Evolutionary conservation across 2,797 vertebrate species (phyloP).

Genomic region (Acropternis orthonyx): DNA sequence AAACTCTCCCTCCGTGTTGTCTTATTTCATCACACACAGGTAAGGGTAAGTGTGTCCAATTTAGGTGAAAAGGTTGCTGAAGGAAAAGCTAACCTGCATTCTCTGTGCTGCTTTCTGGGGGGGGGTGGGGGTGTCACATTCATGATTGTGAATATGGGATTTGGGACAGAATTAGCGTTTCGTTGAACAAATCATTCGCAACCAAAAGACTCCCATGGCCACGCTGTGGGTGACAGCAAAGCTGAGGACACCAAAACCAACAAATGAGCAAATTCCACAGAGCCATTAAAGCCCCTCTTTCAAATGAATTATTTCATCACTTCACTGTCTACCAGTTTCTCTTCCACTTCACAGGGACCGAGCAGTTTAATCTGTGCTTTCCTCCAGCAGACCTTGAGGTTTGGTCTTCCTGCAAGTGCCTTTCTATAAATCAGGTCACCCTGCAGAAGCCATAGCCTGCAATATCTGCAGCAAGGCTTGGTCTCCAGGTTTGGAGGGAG

Average conservation of each 20-base stretch:
- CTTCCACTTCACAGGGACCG: background rate
- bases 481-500: background rate
- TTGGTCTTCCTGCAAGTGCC: background rate
- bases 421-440: background rate
- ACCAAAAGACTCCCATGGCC: background rate
- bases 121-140: background rate
- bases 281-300: background rate
- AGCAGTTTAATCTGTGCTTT: background rate
- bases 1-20: background rate
- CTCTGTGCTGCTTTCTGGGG: background rate
- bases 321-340: background rate
- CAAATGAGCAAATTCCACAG: background rate
- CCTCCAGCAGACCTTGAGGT: background rate
- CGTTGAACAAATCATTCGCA: background rate
- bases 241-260: background rate
- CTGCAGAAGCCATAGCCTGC: background rate
- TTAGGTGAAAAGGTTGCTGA: background rate
- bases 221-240: background rate
- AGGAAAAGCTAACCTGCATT: background rate
- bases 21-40: background rate
- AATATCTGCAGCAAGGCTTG: background rate
- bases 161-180: background rate
- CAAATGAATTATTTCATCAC: background rate
- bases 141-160: background rate
- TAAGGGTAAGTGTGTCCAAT: slow-evolving; percentile 29